Evolutionary conservation across 2,113 vertebrate species (phyloP), one percentile per base, ranked within the genome.

Genomic region (Equus przewalskii): DNA sequence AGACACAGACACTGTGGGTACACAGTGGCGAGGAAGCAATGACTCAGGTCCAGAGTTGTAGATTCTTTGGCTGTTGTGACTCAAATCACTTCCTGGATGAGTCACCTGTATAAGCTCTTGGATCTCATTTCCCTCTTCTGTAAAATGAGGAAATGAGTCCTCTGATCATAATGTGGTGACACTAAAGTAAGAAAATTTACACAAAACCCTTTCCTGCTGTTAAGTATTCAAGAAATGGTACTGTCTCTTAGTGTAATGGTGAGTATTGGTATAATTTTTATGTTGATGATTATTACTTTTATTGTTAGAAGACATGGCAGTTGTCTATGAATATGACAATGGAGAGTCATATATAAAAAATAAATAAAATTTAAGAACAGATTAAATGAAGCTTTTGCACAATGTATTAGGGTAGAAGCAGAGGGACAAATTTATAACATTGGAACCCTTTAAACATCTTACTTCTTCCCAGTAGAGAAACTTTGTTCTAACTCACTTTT

Each of bases 181-280:
- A 11, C 19, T 18, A 30, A 44, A 78, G 30, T 49, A 22, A 24
- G 78, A 8, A 1, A 4, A 15, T 33, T 14, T 13, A 3, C 4
- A 10, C 21, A 78, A 33, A 24, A 26, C 2, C 12, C 10, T 49
- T 18, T 30, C 62, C 0, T 76, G 14, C 8, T 30, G 6, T 15
- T 51, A 51, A 41, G 41, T 69, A 41, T 36, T 21, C 13, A 26
- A n/a, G 18, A 69, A 49, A 60, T 2, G 12, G 19, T 18, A 19
- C 6, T 3, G 0, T 33, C 28, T 41, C 33, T 18, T 6, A 24
- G 3, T 15, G 51, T 19, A 41, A 6, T 0, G 36, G 7, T 14
- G 41, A 18, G 3, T 30, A 4, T 24, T 30, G 12, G 6, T 30
- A 0, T 14, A 6, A 26, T 21, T 62, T 46, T 41, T 30, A 15